Evolutionary conservation across 2,888 invertebrate genomes (phyloP).

Genomic region (Ormyrus pomaceus): DNA sequence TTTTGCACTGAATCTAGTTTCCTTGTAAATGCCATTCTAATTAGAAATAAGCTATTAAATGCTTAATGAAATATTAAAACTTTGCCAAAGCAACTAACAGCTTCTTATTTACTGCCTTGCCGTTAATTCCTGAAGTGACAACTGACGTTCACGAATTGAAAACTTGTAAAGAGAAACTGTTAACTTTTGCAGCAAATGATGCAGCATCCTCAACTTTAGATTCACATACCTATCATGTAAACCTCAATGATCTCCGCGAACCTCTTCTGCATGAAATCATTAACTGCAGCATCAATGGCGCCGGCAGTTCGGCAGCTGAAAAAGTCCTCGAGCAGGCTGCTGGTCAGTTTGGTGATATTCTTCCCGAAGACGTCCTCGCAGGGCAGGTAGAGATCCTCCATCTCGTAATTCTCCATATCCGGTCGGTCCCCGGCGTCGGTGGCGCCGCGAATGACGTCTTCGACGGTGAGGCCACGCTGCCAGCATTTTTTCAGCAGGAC

Average conservation of each 20-base stretch:
- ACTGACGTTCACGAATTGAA: too few relatives aligned
- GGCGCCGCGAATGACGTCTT: conserved; percentile 8
- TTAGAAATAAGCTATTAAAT: not conserved
- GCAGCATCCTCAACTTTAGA: too few relatives aligned
- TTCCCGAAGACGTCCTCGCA: conserved; percentile 33
- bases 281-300: not conserved
- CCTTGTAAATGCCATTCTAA: too few relatives aligned
- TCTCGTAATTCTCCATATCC: conserved; percentile 7
- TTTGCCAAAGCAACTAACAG: too few relatives aligned
- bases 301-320: not conserved
- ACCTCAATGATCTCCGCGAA: conserved; percentile 38
- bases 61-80: not conserved
- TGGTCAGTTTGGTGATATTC: conserved; percentile 21
- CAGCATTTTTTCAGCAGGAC: not conserved
- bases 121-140: not conserved
- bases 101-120: not conserved
- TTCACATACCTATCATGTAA: conserved; percentile 31
- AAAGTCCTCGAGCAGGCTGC: conserved; percentile 19
- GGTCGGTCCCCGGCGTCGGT: not conserved
- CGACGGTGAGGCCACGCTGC: conserved; percentile 21
- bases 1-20: too few relatives aligned
- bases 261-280: not conserved
- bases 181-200: too few relatives aligned
- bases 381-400: conserved; percentile 5
- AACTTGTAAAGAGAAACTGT: too few relatives aligned